A percentile compares a stretch with the other conserved stretches of the same genome.
phyloP scores from a whole-genome alignment of 2,888 invertebrate genomes.

The Unio delphinus region DNA sequence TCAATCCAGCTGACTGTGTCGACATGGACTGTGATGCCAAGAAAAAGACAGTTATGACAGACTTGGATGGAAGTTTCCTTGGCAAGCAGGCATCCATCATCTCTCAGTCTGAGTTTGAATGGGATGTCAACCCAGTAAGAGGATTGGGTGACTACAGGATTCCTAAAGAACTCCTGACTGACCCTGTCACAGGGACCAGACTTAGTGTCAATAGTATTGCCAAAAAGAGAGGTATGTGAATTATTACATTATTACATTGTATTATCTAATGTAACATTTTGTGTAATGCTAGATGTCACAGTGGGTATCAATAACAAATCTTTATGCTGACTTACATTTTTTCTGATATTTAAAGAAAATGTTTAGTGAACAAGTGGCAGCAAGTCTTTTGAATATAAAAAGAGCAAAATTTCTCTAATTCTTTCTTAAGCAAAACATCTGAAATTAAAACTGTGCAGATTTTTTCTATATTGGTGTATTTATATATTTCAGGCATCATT shows the following conservation, averaged over 20 bases:
- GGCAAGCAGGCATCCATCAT: constrained; percentile 43
- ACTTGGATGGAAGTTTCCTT: constrained; percentile 57
- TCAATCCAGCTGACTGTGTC: constrained; percentile 65
- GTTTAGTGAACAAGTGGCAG: no score
- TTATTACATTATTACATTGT: constrained; percentile 1
- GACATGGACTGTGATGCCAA: constrained; percentile 69
- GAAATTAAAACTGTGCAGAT: no score
- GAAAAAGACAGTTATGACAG: constrained; percentile 59
- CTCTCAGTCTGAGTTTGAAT: constrained; percentile 61
- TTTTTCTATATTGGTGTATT: no score
- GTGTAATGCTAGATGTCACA: no score
- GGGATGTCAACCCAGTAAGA: constrained; percentile 49
- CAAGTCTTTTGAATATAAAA: no score
- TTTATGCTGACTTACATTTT: no score
- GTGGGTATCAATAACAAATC: no score
- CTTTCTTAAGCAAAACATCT: no score
- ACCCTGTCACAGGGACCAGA: constrained; percentile 45
- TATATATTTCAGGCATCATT: constrained; percentile 50
- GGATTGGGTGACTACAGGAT: constrained; percentile 66
- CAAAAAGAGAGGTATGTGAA: constrained; percentile 61
- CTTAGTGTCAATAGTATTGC: constrained; percentile 37
- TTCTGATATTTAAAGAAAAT: no score
- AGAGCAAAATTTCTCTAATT: no score
- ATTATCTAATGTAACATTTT: no score
- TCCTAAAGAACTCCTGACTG: constrained; percentile 59